Conservation (phyloP, 2,888 invertebrate species). For the Sipunculus nudus region DNA sequence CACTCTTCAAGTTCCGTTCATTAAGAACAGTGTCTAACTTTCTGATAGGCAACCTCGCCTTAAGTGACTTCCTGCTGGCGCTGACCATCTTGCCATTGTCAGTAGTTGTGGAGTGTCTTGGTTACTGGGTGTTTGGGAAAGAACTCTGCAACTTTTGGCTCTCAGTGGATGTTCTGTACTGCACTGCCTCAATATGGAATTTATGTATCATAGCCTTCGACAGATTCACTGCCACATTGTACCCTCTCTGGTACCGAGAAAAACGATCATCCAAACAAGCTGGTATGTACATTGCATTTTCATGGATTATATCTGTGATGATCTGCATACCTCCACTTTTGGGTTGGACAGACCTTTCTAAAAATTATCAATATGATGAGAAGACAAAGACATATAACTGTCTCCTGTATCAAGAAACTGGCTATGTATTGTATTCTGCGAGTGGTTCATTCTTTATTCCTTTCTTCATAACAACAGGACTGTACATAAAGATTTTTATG, state of each 20-base stretch:
- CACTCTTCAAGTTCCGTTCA: slow-evolving; percentile 52
- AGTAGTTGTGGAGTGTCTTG: slow-evolving; percentile 59
- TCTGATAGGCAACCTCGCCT: slow-evolving; percentile 65
- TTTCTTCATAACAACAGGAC: slow-evolving; percentile 59
- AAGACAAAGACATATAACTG: slow-evolving; percentile 54
- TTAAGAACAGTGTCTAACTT: slow-evolving; percentile 65
- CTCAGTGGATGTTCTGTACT: slow-evolving; percentile 66
- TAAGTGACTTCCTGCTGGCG: slow-evolving; percentile 65
- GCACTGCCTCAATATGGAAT: slow-evolving; percentile 67
- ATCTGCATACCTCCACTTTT: slow-evolving; percentile 65
- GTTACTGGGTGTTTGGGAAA: slow-evolving; percentile 64
- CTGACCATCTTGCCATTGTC: slow-evolving; percentile 64
- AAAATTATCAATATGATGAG: slow-evolving; percentile 24
- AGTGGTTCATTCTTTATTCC: slow-evolving; percentile 65
- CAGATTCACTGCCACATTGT: slow-evolving; percentile 66
- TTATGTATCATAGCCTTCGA: slow-evolving; percentile 66
- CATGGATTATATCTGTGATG: slow-evolving; percentile 64
- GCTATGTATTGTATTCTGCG: slow-evolving; percentile 65
- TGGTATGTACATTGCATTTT: slow-evolving; percentile 59
- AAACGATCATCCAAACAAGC: slow-evolving; percentile 58
- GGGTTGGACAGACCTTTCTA: slow-evolving; percentile 53
- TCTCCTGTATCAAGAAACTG: slow-evolving; percentile 58
- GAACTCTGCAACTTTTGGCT: slow-evolving; percentile 68
- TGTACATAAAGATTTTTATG: slow-evolving; percentile 64
- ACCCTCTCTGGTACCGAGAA: slow-evolving; percentile 65